These are phyloP conservation scores for Apamea anceps DNA, from an alignment of 2,888 invertebrate species.

Conservation along the genomic window DNA sequence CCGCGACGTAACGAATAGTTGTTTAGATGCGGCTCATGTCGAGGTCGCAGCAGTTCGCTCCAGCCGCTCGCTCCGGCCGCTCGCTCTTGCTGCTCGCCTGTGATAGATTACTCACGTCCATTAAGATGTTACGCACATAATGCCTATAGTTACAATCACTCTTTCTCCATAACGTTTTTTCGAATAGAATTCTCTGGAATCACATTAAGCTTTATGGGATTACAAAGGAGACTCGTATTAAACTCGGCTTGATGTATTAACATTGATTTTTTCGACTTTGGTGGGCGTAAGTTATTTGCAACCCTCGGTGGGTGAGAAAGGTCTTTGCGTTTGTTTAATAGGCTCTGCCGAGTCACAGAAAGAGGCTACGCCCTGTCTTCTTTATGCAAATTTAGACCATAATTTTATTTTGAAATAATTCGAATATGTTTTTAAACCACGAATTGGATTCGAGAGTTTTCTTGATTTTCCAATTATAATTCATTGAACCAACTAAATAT, in stretches of 20 bases:
- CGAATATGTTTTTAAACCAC: neutral
- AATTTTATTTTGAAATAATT: slow-evolving; percentile 16
- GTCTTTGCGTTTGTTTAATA: slow-evolving; percentile 48
- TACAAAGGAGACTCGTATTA: slow-evolving; percentile 64
- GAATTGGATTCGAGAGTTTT: neutral
- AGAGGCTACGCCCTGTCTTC: neutral
- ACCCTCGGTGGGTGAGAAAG: slow-evolving; percentile 38
- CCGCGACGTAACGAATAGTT: slow-evolving; percentile 65
- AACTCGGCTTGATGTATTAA: slow-evolving; percentile 60
- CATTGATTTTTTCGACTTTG: slow-evolving; percentile 62
- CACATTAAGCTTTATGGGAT: slow-evolving; percentile 60
- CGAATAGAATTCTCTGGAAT: slow-evolving; percentile 48
- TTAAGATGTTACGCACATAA: slow-evolving; percentile 63
- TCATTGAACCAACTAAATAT: slow-evolving; percentile 7
- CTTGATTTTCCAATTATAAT: neutral
- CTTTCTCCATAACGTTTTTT: slow-evolving; percentile 46
- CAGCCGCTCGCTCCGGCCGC: neutral
- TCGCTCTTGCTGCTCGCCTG: slow-evolving; percentile 14
- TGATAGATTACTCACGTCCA: slow-evolving; percentile 70
- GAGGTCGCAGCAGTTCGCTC: slow-evolving; percentile 52
- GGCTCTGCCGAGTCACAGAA: slow-evolving; percentile 14
- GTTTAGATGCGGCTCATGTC: slow-evolving; percentile 66
- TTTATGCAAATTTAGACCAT: slow-evolving; percentile 7
- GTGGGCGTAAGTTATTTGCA: slow-evolving; percentile 54
- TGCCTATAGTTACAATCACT: slow-evolving; percentile 27